Base-by-base conservation (phyloP, 2,113 vertebrate genomes). In the Cheilinus undulatus region DNA sequence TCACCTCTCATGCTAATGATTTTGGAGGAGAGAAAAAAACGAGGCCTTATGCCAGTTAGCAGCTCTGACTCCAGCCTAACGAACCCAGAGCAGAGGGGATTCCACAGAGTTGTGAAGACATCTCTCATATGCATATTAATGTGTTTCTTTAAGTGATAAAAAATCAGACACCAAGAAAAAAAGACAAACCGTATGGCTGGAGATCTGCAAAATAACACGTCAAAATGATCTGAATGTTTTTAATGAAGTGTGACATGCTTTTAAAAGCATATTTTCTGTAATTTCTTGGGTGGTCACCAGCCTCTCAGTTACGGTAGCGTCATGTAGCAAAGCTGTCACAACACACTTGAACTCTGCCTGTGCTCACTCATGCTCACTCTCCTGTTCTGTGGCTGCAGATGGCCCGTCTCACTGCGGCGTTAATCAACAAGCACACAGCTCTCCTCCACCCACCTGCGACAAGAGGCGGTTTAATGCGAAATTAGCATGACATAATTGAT, bases 401-500 rank as follows among this genome's bases (percentile, higher is more conserved):
- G 83, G 76, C 63, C 69, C 42, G 14, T 82, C 70, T 51, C 53
- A 7, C 68, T 24, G 40, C 30, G 17, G 26, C 38, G 7, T 77
- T 82, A 78, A 82, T 84, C 79, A 72, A 63, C 65, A 19, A 51
- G 54, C 69, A 0, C 66, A 11, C 62, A 7, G 80, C 75, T 71
- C 74, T 69, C 58, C 50, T 66, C 61, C 63, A 40, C 50, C 74
- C 84, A 81, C 76, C 79, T 82, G 76, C 60, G 17, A 66, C 36
- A 9, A 61, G 56, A 71, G 54, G 36, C 23, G 11, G 49, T 52
- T 74, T 63, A 40, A 61, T 52, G 66, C 58, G 66, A 53, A 83
- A 85, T 85, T 82, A 76, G 60, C 77, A 28, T 45, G 73, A 45
- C 69, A 51, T 82, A 80, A 80, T 68, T 73, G 69, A 78, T 51